Conservation (phyloP, 2,888 invertebrate genomes). For the Anagyrus pseudococci region DNA sequence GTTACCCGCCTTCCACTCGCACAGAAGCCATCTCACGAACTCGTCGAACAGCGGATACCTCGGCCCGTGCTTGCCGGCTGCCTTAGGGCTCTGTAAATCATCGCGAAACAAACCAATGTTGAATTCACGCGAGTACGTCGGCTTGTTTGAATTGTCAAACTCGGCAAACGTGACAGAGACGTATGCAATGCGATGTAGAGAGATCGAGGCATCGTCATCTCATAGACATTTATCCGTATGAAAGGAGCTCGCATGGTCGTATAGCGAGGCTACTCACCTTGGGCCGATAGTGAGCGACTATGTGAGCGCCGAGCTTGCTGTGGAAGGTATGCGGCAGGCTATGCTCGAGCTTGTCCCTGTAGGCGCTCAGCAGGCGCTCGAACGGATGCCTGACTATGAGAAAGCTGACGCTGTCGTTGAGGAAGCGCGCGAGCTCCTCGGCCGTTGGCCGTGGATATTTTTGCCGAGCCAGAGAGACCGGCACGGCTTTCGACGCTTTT, state of each 20-base stretch:
- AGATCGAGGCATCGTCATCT: too few relatives aligned
- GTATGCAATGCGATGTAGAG: too few relatives aligned
- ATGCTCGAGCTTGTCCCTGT: slow-evolving; percentile 84
- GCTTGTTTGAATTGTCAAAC: too few relatives aligned
- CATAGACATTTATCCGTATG: neutral
- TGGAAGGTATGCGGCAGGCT: slow-evolving; percentile 84
- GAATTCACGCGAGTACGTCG: too few relatives aligned
- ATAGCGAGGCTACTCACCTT: slow-evolving; percentile 63
- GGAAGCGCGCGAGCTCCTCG: slow-evolving; percentile 74
- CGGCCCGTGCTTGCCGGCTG: slow-evolving; percentile 60
- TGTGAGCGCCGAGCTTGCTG: slow-evolving; percentile 79
- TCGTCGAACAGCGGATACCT: slow-evolving; percentile 82
- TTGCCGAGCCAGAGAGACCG: slow-evolving; percentile 78
- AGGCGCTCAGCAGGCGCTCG: slow-evolving; percentile 81
- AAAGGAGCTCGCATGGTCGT: neutral
- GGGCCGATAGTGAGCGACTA: slow-evolving; percentile 75
- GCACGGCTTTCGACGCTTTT: slow-evolving; percentile 78
- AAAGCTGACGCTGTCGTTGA: slow-evolving; percentile 80
- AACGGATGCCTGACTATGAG: slow-evolving; percentile 84
- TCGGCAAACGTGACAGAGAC: too few relatives aligned
- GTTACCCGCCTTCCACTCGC: slow-evolving; percentile 70
- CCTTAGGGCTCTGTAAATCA: slow-evolving; percentile 48
- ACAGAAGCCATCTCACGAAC: slow-evolving; percentile 79
- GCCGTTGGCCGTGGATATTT: slow-evolving; percentile 80
- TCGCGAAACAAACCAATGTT: too few relatives aligned